Percentiles rank a stretch among this genome's conserved stretches.
Conservation (phyloP, 2,797 vertebrate species). For the Agapornis canus region DNA sequence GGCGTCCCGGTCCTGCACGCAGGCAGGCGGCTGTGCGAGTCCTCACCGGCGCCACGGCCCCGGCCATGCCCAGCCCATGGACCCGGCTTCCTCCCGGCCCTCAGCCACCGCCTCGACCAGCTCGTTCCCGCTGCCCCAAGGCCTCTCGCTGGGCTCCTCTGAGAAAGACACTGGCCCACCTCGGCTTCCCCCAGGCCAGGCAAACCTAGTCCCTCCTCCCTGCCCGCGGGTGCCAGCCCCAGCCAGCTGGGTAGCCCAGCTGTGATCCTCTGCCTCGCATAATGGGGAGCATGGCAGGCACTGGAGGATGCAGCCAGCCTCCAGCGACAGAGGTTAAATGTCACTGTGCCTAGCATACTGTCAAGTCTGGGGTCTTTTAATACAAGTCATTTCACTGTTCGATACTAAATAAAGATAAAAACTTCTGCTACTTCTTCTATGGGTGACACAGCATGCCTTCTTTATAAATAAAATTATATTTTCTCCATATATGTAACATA, state of each 20-base stretch:
- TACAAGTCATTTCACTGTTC: neutral
- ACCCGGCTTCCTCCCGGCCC: neutral
- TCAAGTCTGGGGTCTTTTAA: neutral
- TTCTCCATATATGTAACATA: neutral
- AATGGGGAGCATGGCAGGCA: accelerated
- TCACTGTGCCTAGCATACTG: neutral
- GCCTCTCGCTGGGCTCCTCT: neutral
- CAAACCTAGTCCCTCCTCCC: neutral
- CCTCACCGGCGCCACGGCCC: neutral
- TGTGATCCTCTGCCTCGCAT: accelerated
- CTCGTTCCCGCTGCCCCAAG: neutral
- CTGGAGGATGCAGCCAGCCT: neutral
- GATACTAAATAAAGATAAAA: neutral
- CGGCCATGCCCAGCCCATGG: neutral
- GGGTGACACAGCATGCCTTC: neutral
- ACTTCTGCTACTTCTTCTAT: neutral
- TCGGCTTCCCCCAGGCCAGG: neutral
- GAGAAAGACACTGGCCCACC: neutral
- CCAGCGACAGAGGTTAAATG: accelerated
- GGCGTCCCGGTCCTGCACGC: too few species aligned
- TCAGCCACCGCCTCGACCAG: neutral
- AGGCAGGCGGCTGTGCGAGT: accelerated
- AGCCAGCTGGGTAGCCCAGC: neutral
- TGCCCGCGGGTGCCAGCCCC: neutral
- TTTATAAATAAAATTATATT: neutral